These are phyloP conservation scores for Pao palembangensis DNA, from an alignment of 2,113 vertebrate species.

Conservation along the genomic window DNA sequence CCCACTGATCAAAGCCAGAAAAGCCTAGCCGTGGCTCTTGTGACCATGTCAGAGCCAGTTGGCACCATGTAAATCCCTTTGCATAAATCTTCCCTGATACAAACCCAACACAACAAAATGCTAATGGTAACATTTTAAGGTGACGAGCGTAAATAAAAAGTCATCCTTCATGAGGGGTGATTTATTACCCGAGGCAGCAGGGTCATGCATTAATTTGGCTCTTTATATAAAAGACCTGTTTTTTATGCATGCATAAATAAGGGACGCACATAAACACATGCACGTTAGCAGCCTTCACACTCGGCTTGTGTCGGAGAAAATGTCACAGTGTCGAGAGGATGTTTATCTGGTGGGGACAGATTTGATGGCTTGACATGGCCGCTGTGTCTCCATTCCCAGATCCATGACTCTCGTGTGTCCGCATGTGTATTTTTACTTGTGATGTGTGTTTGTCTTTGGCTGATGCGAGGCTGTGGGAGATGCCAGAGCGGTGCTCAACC, in stretches of 20 bases:
- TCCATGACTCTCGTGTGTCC: conserved; percentile 13
- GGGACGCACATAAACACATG: conserved; percentile 27
- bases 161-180: conserved; percentile 63
- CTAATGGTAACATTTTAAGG: conserved; percentile 72
- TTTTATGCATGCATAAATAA: conserved; percentile 75
- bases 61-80: conserved; percentile 61
- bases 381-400: conserved; percentile 21
- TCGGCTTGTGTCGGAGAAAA: conserved; percentile 50
- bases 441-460: conserved; percentile 64
- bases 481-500: conserved; percentile 48
- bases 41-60: conserved; percentile 58
- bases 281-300: conserved; percentile 21
- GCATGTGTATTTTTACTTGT: conserved; percentile 35
- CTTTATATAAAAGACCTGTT: conserved; percentile 71
- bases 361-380: conserved; percentile 66
- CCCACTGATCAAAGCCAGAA: conserved; percentile 54
- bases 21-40: conserved; percentile 49
- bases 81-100: conserved; percentile 55
- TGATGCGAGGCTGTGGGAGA: conserved; percentile 59
- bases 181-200: conserved; percentile 68
- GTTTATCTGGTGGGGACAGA: conserved; percentile 73
- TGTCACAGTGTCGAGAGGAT: conserved; percentile 67
- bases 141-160: conserved; percentile 21
- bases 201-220: conserved; percentile 71
- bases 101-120: conserved; percentile 68